A percentile compares a stretch with the other conserved stretches of the same genome.
Evolutionary conservation across 53 echinoderm and acorn worm species (phyloP).

Genomic region (Echinarachnius parma): DNA sequence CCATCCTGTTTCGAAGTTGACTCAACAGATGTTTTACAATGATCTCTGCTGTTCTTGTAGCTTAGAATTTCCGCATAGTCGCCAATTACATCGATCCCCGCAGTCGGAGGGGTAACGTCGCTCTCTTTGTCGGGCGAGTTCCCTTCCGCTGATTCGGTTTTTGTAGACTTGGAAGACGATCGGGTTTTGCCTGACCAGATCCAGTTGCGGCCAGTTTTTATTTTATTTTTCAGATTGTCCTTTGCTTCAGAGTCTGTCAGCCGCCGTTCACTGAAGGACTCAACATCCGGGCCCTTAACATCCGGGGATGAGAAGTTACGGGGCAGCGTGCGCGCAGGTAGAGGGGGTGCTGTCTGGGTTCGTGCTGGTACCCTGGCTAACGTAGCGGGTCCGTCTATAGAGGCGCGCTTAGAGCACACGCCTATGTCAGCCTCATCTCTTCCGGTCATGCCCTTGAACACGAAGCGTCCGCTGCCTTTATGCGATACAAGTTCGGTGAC

Average conservation of each 20-base stretch:
- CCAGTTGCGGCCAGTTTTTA: background rate
- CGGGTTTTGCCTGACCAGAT: constrained; percentile 18
- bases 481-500: constrained; percentile 21
- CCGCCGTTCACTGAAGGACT: background rate
- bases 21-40: background rate
- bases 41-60: background rate
- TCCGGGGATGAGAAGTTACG: background rate
- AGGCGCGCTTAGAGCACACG: background rate
- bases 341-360: constrained; percentile 20
- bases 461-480: constrained; percentile 4
- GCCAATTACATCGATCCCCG: constrained; percentile 13
- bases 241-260: constrained; percentile 17
- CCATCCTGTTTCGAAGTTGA: background rate
- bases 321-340: constrained; percentile 36
- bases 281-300: background rate
- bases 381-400: constrained; percentile 8
- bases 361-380: constrained; percentile 9
- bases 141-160: background rate
- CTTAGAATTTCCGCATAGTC: constrained; percentile 33
- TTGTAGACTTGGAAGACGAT: background rate
- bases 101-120: background rate
- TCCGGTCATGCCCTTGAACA: constrained; percentile 33
- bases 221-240: background rate
- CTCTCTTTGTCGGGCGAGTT: background rate
- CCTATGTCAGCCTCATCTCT: constrained; percentile 33